Evolutionary conservation across 1,140 invertebrate species (phyloP).

Genomic region (Aphaenogaster ashmeadi): DNA sequence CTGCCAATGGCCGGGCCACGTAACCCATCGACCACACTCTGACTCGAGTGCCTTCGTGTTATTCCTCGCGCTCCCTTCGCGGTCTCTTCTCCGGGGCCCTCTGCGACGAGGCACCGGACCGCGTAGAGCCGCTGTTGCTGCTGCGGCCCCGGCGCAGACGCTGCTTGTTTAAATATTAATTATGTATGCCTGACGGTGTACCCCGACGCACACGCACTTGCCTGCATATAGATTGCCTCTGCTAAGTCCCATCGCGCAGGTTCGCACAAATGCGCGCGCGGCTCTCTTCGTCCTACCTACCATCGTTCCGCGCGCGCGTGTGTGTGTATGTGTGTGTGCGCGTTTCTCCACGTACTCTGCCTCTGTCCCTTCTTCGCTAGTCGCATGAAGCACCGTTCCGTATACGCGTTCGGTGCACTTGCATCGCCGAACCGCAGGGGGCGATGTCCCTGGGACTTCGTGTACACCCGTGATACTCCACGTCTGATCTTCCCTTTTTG

Average conservation of each 20-base stretch:
- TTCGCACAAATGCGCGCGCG: constrained; percentile 53
- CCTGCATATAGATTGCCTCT: constrained; percentile 74
- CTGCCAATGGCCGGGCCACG: constrained; percentile 4
- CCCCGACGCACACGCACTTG: constrained; percentile 80
- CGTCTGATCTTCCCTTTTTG: constrained; percentile 9
- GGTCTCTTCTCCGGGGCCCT: not conserved
- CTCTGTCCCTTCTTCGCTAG: constrained; percentile 3
- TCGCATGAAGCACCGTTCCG: constrained; percentile 37
- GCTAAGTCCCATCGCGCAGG: constrained; percentile 41
- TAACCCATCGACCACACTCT: constrained; percentile 10
- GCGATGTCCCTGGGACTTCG: constrained; percentile 33
- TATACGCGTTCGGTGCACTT: constrained; percentile 49
- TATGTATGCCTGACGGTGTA: constrained; percentile 84
- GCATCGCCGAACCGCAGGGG: constrained; percentile 61
- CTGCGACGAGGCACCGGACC: not conserved
- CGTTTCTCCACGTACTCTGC: constrained; percentile 9
- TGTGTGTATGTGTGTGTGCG: not conserved
- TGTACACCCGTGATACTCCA: not conserved
- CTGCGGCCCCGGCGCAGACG: constrained; percentile 40
- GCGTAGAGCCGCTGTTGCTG: constrained; percentile 17
- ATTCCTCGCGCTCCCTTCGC: not conserved
- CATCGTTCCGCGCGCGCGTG: not conserved
- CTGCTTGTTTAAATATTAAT: constrained; percentile 85
- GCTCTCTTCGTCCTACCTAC: constrained; percentile 12
- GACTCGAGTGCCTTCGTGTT: constrained; percentile 18